phyloP scores from a whole-genome alignment of 2,113 vertebrate species.

The Ovibos moschatus region DNA sequence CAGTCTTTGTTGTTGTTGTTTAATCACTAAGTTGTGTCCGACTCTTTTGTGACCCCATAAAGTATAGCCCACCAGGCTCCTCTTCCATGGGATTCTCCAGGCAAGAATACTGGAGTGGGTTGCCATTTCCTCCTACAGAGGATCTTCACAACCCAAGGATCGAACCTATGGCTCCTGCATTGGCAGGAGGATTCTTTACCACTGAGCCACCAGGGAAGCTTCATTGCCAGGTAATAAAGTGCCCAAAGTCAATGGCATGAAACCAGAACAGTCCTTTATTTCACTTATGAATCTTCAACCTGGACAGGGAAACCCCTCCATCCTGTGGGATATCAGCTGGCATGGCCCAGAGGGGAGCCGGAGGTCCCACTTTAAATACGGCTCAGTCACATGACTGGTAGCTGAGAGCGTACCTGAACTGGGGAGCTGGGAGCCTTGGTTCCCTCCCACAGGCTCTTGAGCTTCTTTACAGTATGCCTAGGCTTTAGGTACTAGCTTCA shows the following conservation, averaged over 20 bases:
- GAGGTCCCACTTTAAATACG: background rate
- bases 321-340: background rate
- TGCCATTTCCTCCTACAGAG: background rate
- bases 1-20: background rate
- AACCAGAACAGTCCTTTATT: background rate
- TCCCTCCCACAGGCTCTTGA: background rate
- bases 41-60: background rate
- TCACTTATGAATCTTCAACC: background rate
- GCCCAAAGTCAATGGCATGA: background rate
- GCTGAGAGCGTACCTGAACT: background rate
- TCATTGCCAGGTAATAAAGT: background rate
- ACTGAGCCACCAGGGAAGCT: background rate
- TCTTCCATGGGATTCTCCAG: background rate
- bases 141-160: background rate
- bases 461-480: background rate
- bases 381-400: background rate
- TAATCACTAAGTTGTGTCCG: background rate
- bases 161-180: rapidly evolving
- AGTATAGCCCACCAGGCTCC: background rate
- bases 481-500: background rate
- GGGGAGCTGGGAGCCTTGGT: background rate
- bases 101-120: background rate
- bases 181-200: background rate
- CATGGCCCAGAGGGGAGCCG: background rate
- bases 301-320: background rate